Conservation (phyloP, 2,888 invertebrate species). For the Plagiodera versicolora region DNA sequence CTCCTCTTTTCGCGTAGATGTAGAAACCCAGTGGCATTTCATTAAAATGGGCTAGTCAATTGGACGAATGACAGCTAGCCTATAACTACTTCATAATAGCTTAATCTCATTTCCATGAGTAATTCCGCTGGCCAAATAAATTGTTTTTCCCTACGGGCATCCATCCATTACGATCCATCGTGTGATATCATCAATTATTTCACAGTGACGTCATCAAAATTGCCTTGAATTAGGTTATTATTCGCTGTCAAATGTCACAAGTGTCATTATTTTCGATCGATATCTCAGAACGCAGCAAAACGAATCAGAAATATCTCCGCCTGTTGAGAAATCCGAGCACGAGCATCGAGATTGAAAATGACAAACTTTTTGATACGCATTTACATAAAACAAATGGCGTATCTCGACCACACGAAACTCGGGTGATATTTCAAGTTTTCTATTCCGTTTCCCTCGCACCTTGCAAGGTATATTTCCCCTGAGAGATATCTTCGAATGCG, state of each 20-base stretch:
- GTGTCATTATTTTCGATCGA: too few relatives aligned
- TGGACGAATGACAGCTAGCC: too few relatives aligned
- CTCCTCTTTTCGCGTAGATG: too few relatives aligned
- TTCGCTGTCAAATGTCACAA: too few relatives aligned
- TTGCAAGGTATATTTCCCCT: slow-evolving; percentile 52
- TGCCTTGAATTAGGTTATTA: too few relatives aligned
- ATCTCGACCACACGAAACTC: slow-evolving; percentile 57
- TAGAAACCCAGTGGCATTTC: too few relatives aligned
- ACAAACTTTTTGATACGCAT: slow-evolving; percentile 56
- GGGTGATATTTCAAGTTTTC: slow-evolving; percentile 55
- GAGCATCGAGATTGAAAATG: slow-evolving; percentile 47
- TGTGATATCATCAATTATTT: background rate
- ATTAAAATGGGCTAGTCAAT: too few relatives aligned
- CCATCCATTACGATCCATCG: background rate
- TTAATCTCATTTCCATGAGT: background rate
- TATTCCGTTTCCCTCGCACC: slow-evolving; percentile 45
- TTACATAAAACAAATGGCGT: slow-evolving; percentile 58
- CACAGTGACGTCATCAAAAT: background rate
- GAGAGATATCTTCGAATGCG: slow-evolving; percentile 39
- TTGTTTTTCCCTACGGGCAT: background rate
- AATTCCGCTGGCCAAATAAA: background rate
- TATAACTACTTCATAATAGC: background rate
- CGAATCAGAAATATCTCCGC: background rate
- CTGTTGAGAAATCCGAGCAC: slow-evolving; percentile 24
- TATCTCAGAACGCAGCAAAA: too few relatives aligned